phyloP scores from a whole-genome alignment of 2,113 vertebrate species.

The Oncorhynchus nerka region DNA sequence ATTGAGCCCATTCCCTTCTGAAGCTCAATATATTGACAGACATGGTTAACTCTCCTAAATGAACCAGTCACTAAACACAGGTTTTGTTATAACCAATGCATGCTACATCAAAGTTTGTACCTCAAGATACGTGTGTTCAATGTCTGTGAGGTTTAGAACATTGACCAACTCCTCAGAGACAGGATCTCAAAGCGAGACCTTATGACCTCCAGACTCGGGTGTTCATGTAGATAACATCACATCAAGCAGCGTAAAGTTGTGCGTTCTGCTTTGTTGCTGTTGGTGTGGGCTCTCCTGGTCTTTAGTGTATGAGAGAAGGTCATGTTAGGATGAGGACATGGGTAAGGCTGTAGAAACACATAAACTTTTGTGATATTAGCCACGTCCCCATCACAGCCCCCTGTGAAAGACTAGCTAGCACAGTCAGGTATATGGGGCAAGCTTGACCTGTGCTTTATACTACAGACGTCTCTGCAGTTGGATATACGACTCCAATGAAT shows the following conservation, averaged over 20 bases:
- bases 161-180: constrained; percentile 15
- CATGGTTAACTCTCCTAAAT: constrained; percentile 43
- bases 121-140: constrained; percentile 19
- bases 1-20: constrained; percentile 42
- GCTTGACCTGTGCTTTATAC: not conserved
- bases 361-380: not conserved
- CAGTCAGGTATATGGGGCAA: not conserved
- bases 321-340: not conserved
- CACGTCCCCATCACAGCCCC: not conserved
- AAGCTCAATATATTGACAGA: constrained; percentile 66
- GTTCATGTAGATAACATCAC: constrained; percentile 3
- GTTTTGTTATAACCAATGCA: constrained; percentile 40
- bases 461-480: not conserved
- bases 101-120: constrained; percentile 35
- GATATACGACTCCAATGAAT: not conserved
- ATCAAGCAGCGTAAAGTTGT: not conserved
- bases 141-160: constrained; percentile 2
- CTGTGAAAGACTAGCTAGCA: not conserved
- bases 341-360: not conserved
- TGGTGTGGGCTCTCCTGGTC: not conserved
- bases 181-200: constrained; percentile 26
- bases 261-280: not conserved
- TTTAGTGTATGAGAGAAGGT: not conserved
- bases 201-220: constrained; percentile 7
- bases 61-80: constrained; percentile 26